A percentile compares a stretch with the other conserved stretches of the same genome.
Evolutionary conservation across 1,140 invertebrate genomes (phyloP).

Genomic region (Dinoponera quadriceps): DNA sequence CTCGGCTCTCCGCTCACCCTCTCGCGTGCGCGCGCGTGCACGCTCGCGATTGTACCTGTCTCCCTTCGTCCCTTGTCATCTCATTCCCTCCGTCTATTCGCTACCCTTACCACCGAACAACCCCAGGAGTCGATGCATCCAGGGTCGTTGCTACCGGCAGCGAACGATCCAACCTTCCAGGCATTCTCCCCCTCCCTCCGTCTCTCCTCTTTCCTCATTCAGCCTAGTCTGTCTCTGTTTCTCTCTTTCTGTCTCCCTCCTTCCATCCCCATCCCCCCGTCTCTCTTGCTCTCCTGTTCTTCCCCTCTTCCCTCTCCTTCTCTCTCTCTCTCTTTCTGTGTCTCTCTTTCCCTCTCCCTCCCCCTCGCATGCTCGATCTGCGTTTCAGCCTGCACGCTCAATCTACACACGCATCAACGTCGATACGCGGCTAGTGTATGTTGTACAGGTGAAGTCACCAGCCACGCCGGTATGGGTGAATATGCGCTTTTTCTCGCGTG

Average conservation of each 20-base stretch:
- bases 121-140: constrained; percentile 86
- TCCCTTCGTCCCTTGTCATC: constrained; percentile 57
- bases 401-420: constrained; percentile 54
- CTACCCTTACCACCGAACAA: constrained; percentile 81
- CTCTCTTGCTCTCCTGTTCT: constrained; percentile 41
- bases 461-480: constrained; percentile 17
- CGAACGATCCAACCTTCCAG: constrained; percentile 84
- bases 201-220: constrained; percentile 53
- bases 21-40: constrained; percentile 29
- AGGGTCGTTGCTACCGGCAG: constrained; percentile 86
- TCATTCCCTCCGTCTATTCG: constrained; percentile 69
- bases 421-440: constrained; percentile 57
- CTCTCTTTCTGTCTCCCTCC: constrained; percentile 21
- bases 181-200: constrained; percentile 60
- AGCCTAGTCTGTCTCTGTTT: constrained; percentile 10
- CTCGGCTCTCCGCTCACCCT: constrained; percentile 53
- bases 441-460: constrained; percentile 59
- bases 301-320: constrained; percentile 26
- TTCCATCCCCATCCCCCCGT: constrained; percentile 32
- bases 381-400: constrained; percentile 50
- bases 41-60: constrained; percentile 53
- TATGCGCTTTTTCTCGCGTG: constrained; percentile 22
- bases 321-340: constrained; percentile 27
- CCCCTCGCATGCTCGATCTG: constrained; percentile 5
- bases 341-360: neutral